Base-by-base conservation (phyloP, 2,797 vertebrate species). In the Mus minutoides region DNA sequence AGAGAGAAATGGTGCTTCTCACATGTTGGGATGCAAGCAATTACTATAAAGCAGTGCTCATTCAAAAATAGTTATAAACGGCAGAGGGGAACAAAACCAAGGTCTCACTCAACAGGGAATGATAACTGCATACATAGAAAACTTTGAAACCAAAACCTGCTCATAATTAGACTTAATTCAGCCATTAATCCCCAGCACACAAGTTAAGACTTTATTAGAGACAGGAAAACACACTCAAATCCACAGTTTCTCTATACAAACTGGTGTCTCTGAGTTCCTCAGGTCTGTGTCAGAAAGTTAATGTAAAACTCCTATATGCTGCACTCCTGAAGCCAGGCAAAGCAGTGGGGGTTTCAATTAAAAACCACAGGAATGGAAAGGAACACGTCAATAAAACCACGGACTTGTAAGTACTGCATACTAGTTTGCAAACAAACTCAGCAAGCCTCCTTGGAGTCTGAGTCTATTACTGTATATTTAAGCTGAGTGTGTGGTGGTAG, bases 361-460 rank as follows among this genome's bases (percentile, higher is more conserved):
- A 99, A 99, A 99, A 98, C 99, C 98, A 96, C 99, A 99, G 98
- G 99, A 98, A 98, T 76, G 97, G 98, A 98, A 98, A 98, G 97
- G 98, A 98, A 98, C 98, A 98, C 92, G 98, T 99, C 98, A 99
- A 99, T 99, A 99, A 98, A 99, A 98, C 98, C 98, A 98, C 98
- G 97, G 98, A 98, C 98, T 98, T 98, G 98, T 99, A 99, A 99
- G 98, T 98, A 98, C 98, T 97, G 98, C 98, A 97, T 98, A 97
- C 98, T 96, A 98, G 98, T 98, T 99, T 98, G 98, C 98, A 99
- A 99, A 99, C 98, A 99, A 98, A 98, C 98, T 97, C 99, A 99
- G 99, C 98, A 98, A 98, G 99, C 75, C 78, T 96, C 98, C 97
- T 95, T 97, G 2, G 94, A 98, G 98, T 94, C 98, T 40, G 95